Conservation (phyloP, 2,797 vertebrate genomes). For the Notolepis coatsorum region DNA sequence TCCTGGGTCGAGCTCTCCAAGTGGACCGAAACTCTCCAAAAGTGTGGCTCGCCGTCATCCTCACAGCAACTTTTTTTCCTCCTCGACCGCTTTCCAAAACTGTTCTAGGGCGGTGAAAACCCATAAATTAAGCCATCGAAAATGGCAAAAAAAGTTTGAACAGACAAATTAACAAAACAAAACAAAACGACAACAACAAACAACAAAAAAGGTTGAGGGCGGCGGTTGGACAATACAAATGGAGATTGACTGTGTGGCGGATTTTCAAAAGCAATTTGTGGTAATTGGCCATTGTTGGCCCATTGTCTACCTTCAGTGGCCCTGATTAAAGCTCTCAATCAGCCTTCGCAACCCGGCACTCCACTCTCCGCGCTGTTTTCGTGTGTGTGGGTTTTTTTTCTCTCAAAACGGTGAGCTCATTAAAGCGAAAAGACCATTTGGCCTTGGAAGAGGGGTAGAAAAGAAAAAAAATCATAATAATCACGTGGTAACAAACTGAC, state of each 20-base stretch:
- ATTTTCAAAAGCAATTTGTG: conserved; percentile 68
- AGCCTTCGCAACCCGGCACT: conserved; percentile 55
- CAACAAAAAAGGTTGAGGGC: not conserved
- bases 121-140: conserved; percentile 26
- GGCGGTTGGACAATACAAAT: conserved; percentile 20
- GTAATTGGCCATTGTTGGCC: conserved; percentile 65
- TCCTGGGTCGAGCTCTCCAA: conserved; percentile 11
- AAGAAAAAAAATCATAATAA: conserved; percentile 62
- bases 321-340: conserved; percentile 69
- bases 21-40: conserved; percentile 2
- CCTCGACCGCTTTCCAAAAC: not conserved
- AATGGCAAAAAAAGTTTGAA: conserved; percentile 23
- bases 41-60: not conserved
- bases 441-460: conserved; percentile 72
- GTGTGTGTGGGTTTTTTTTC: conserved; percentile 57
- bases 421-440: conserved; percentile 87
- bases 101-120: conserved; percentile 4
- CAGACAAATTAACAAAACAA: conserved; percentile 29
- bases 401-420: conserved; percentile 76
- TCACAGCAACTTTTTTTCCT: not conserved
- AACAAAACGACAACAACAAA: conserved; percentile 24
- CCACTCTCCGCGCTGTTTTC: conserved; percentile 44
- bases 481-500: conserved; percentile 67
- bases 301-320: conserved; percentile 56
- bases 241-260: conserved; percentile 30